phyloP scores from a whole-genome alignment of 2,797 vertebrate genomes.

The Neostethus bicornis region DNA sequence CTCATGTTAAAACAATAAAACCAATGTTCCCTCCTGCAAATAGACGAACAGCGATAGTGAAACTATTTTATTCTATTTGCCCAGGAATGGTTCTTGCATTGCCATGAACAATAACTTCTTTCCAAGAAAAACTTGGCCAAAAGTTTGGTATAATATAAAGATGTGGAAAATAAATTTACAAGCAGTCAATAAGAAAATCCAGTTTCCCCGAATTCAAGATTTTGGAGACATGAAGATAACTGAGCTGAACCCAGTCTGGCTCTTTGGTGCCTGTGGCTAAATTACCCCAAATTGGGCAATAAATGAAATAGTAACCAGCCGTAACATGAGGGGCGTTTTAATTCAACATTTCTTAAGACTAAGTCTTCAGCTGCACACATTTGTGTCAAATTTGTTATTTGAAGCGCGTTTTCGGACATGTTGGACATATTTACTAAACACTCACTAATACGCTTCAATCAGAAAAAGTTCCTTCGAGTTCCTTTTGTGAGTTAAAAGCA shows the following conservation, averaged over 20 bases:
- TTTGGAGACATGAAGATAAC: constrained; percentile 10
- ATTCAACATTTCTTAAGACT: background rate
- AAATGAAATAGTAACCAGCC: background rate
- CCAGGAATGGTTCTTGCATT: background rate
- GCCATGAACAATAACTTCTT: background rate
- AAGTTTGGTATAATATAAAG: background rate
- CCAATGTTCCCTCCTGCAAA: no score
- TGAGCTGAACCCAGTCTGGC: constrained; percentile 6
- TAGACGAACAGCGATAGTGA: background rate
- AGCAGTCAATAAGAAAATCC: background rate
- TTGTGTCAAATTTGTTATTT: background rate
- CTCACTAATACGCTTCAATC: constrained; percentile 2
- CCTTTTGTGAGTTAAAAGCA: constrained; percentile 34
- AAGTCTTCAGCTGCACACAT: background rate
- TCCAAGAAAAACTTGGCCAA: background rate
- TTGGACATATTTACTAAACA: background rate
- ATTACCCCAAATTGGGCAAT: background rate
- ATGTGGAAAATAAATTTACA: background rate
- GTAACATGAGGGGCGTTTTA: background rate
- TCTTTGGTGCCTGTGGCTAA: background rate
- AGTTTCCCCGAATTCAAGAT: constrained; percentile 3
- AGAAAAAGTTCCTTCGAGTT: constrained; percentile 4
- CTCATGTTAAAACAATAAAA: no score
- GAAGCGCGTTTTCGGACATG: background rate
- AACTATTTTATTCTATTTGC: background rate